phyloP scores from a whole-genome alignment of 2,113 vertebrate species.

The Pyrgilauda ruficollis region DNA sequence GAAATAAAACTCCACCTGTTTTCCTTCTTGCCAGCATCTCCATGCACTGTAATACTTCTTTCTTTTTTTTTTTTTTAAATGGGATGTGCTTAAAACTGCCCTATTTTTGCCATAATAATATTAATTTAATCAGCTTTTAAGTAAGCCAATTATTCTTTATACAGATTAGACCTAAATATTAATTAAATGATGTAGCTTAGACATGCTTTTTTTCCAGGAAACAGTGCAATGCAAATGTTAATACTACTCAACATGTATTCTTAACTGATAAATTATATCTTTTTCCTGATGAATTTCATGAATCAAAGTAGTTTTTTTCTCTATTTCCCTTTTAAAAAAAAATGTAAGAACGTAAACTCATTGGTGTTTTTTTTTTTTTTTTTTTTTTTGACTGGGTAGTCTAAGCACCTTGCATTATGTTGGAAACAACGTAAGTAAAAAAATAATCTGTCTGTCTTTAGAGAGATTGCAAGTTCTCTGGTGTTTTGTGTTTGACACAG shows the following conservation, averaged over 20 bases:
- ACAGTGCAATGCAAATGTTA: background rate
- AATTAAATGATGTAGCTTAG: slow-evolving; percentile 63
- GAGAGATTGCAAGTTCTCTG: background rate
- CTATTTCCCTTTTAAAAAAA: background rate
- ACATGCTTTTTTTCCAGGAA: slow-evolving; percentile 10
- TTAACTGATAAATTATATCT: background rate
- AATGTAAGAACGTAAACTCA: background rate
- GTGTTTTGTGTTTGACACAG: background rate
- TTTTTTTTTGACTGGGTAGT: background rate
- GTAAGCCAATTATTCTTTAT: slow-evolving; percentile 76
- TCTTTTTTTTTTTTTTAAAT: slow-evolving; percentile 48
- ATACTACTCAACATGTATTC: background rate
- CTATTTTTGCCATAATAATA: slow-evolving; percentile 73
- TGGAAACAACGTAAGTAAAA: background rate
- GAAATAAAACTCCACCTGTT: background rate
- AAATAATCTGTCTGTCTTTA: background rate
- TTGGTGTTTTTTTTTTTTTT: background rate
- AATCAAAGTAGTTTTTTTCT: background rate
- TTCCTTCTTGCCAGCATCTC: background rate
- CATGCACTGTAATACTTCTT: background rate
- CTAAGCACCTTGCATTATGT: background rate
- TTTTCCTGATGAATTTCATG: background rate
- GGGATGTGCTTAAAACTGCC: slow-evolving; percentile 60
- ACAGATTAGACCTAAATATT: slow-evolving; percentile 73
- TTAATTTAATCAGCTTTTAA: slow-evolving; percentile 75